These are phyloP conservation scores for Limnephilus marmoratus DNA, from an alignment of 2,888 invertebrate genomes.

Conservation along the genomic window DNA sequence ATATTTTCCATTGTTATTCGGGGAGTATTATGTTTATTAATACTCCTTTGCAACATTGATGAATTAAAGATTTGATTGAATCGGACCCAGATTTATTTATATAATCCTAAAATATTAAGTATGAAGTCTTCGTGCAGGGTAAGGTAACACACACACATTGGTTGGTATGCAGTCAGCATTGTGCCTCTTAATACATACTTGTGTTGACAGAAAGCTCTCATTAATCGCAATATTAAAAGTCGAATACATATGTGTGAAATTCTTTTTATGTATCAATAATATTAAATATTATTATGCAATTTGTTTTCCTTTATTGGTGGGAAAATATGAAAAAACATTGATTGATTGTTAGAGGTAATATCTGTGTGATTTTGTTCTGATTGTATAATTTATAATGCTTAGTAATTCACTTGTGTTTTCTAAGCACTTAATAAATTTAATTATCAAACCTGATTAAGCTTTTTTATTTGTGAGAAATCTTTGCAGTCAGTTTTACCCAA, in stretches of 20 bases:
- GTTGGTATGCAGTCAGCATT: slow-evolving; percentile 49
- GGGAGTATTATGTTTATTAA: not conserved
- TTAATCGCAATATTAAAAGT: slow-evolving; percentile 39
- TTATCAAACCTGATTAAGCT: slow-evolving; percentile 30
- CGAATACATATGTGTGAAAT: not conserved
- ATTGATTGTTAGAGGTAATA: slow-evolving; percentile 11
- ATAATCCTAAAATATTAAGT: slow-evolving; percentile 46
- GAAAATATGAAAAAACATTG: slow-evolving; percentile 9
- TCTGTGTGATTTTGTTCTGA: slow-evolving; percentile 50
- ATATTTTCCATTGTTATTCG: not conserved
- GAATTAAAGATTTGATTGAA: not conserved
- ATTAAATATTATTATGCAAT: slow-evolving; percentile 33
- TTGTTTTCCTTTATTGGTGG: slow-evolving; percentile 37
- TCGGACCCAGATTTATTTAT: not conserved
- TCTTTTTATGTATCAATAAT: slow-evolving; percentile 2
- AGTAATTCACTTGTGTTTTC: slow-evolving; percentile 57
- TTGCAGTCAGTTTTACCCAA: not conserved
- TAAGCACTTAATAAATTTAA: slow-evolving; percentile 58
- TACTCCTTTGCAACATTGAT: not conserved
- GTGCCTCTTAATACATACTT: slow-evolving; percentile 55
- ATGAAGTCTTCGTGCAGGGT: slow-evolving; percentile 66
- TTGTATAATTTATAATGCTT: slow-evolving; percentile 58
- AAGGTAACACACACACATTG: slow-evolving; percentile 49
- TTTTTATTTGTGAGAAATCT: not conserved
- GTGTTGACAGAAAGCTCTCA: slow-evolving; percentile 50